phyloP scores from a whole-genome alignment of 2,888 invertebrate species.

The Buathra laborator region DNA sequence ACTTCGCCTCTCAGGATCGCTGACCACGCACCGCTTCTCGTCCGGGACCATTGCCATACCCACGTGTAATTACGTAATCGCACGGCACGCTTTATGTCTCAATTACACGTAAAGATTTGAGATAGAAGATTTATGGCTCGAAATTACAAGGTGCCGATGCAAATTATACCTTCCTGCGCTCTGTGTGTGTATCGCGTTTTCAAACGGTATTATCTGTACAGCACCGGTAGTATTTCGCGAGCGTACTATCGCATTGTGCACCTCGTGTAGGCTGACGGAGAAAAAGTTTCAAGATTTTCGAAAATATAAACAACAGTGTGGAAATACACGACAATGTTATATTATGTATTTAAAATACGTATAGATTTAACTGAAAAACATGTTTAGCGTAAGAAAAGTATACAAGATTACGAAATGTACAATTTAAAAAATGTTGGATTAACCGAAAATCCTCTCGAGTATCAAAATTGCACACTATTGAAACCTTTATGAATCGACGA shows the following conservation, averaged over 20 bases:
- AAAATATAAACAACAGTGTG: neutral
- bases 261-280: neutral
- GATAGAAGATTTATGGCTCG: slow-evolving; percentile 74
- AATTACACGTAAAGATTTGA: slow-evolving; percentile 74
- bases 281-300: slow-evolving; percentile 5
- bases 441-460: neutral
- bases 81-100: slow-evolving; percentile 75
- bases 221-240: neutral
- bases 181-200: slow-evolving; percentile 52
- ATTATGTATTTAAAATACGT: neutral
- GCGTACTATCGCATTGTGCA: slow-evolving; percentile 6
- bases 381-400: neutral
- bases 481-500: too few relatives aligned
- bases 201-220: slow-evolving; percentile 20
- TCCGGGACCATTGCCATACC: slow-evolving; percentile 43
- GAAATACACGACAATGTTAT: neutral
- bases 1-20: slow-evolving; percentile 16
- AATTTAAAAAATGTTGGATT: neutral
- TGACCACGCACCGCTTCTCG: slow-evolving; percentile 23
- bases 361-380: neutral
- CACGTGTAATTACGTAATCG: slow-evolving; percentile 72
- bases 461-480: too few relatives aligned
- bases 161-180: slow-evolving; percentile 74
- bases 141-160: slow-evolving; percentile 76
- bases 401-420: neutral